A percentile compares a stretch with the other conserved stretches of the same genome.
Conservation (phyloP, 2,113 vertebrate genomes). For the Dipodomys merriami region DNA sequence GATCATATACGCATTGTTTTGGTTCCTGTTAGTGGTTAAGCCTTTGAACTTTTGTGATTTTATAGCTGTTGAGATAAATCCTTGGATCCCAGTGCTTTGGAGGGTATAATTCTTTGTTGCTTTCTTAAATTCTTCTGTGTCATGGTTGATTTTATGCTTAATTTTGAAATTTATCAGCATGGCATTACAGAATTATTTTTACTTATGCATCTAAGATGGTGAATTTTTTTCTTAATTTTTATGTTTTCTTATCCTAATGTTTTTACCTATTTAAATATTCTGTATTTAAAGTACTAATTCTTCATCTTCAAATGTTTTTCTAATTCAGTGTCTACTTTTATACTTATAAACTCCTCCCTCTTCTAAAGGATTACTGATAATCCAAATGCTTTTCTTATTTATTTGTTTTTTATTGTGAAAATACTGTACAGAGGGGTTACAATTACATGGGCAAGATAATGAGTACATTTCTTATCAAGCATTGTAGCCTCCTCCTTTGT, state of each 20-base stretch:
- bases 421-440: no score
- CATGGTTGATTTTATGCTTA: constrained; percentile 33
- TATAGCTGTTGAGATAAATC: constrained; percentile 11
- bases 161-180: constrained; percentile 33
- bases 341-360: constrained; percentile 3
- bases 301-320: constrained; percentile 47
- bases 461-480: no score
- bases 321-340: constrained; percentile 47
- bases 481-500: no score
- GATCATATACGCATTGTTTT: constrained; percentile 26
- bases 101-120: not conserved
- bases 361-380: constrained; percentile 28
- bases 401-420: no score
- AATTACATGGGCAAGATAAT: no score
- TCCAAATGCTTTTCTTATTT: constrained; percentile 35
- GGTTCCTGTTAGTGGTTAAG: constrained; percentile 5
- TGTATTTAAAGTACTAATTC: constrained; percentile 32
- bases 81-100: not conserved
- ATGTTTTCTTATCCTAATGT: constrained; percentile 42
- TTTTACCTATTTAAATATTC: constrained; percentile 45
- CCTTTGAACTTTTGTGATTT: constrained; percentile 27
- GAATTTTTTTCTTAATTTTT: constrained; percentile 34
- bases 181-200: not conserved
- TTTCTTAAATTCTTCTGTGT: constrained; percentile 16
- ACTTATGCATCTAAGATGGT: not conserved